Percentiles rank a stretch among this genome's conserved stretches.
These are phyloP conservation scores for Yoshiicerus persimilis DNA, from an alignment of 1,140 invertebrate species.

Conservation along the genomic window DNA sequence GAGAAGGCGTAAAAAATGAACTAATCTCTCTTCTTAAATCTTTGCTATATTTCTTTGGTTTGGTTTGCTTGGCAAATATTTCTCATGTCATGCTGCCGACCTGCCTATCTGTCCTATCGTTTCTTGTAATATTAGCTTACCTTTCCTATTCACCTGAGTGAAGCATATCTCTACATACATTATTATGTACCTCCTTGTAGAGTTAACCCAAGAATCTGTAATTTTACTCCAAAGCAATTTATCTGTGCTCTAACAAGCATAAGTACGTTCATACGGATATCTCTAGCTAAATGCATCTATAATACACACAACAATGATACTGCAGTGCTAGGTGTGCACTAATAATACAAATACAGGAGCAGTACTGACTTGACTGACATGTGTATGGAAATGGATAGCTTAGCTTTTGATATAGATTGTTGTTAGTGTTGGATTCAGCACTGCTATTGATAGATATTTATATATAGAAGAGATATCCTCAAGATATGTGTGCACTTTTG, in stretches of 20 bases:
- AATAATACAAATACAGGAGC: no score
- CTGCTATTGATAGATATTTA: background rate
- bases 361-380: no score
- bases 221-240: background rate
- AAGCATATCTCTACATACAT: background rate
- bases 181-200: background rate
- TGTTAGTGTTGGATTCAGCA: background rate
- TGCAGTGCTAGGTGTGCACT: no score
- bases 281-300: background rate
- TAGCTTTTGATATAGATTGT: no score
- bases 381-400: background rate
- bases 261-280: background rate
- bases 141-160: background rate
- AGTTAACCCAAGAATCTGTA: background rate
- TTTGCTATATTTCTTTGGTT: background rate
- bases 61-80: background rate
- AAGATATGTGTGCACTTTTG: background rate
- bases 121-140: background rate
- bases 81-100: background rate
- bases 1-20: conserved; percentile 6
- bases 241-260: background rate
- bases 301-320: no score
- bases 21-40: conserved; percentile 14
- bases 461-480: background rate
- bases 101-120: background rate